Evolutionary conservation across 2,888 invertebrate species (phyloP).

Genomic region (Nephrocerus scutellatus): DNA sequence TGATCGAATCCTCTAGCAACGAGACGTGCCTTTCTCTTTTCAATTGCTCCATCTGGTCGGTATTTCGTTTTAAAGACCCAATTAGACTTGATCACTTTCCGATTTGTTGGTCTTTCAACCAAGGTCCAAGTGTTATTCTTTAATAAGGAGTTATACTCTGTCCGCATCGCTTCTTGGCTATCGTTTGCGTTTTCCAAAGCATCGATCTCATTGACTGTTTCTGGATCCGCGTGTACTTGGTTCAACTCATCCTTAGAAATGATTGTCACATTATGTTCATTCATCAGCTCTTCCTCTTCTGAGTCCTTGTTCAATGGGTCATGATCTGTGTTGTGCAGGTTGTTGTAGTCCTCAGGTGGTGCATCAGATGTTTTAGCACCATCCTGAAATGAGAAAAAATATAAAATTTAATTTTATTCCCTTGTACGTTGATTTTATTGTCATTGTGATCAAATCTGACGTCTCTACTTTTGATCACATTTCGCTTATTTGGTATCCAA

Average conservation of each 20-base stretch:
- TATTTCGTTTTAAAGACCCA: no score
- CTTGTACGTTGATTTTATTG: slow-evolving; percentile 1
- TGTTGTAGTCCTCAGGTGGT: no score
- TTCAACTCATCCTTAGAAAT: background rate
- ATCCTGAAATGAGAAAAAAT: no score
- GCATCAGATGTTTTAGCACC: no score
- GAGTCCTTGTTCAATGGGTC: background rate
- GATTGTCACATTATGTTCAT: background rate
- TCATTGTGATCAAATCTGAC: slow-evolving; percentile 3
- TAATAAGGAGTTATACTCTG: slow-evolving; percentile 3
- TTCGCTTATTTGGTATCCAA: no score
- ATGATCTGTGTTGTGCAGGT: no score
- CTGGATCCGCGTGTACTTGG: background rate
- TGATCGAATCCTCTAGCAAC: no score
- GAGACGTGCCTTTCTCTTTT: no score
- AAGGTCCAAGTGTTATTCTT: slow-evolving; percentile 8
- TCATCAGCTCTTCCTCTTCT: background rate
- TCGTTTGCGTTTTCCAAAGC: background rate
- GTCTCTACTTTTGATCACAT: no score
- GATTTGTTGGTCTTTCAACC: slow-evolving; percentile 6
- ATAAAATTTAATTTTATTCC: slow-evolving; percentile 5
- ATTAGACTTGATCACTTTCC: no score
- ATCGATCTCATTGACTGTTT: slow-evolving; percentile 5
- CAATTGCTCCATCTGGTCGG: no score
- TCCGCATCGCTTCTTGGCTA: slow-evolving; percentile 6